A percentile compares a stretch with the other conserved stretches of the same genome.
phyloP scores from a whole-genome alignment of 2,797 vertebrate species.

The Lagocephalus sceleratus region DNA sequence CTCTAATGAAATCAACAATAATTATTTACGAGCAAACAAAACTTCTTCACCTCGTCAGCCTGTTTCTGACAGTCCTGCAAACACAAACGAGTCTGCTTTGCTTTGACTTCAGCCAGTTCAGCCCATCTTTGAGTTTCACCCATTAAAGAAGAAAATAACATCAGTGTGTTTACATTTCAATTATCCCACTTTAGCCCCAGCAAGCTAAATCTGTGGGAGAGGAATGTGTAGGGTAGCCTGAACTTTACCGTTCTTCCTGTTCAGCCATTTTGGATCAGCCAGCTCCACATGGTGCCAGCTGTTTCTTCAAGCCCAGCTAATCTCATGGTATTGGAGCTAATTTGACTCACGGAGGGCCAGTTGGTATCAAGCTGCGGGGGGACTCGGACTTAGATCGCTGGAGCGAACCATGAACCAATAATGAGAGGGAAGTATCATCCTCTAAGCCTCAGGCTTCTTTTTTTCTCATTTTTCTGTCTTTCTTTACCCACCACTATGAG shows the following conservation, averaged over 20 bases:
- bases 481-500: too few relatives aligned
- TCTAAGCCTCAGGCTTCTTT: slow-evolving; percentile 20
- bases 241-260: slow-evolving; percentile 34
- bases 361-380: slow-evolving; percentile 57
- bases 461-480: not conserved
- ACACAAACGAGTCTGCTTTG: not conserved
- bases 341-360: slow-evolving; percentile 67
- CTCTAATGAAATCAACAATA: too few relatives aligned
- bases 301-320: slow-evolving; percentile 75
- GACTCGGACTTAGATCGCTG: slow-evolving; percentile 69
- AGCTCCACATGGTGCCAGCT: slow-evolving; percentile 65
- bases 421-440: slow-evolving; percentile 30
- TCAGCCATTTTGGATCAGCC: slow-evolving; percentile 58
- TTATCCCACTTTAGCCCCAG: slow-evolving; percentile 42
- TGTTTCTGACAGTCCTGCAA: not conserved
- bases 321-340: slow-evolving; percentile 78
- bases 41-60: too few relatives aligned
- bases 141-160: slow-evolving; percentile 45
- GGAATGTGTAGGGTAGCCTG: slow-evolving; percentile 45
- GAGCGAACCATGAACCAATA: slow-evolving; percentile 50
- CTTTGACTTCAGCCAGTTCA: not conserved
- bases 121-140: not conserved
- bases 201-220: slow-evolving; percentile 54
- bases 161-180: slow-evolving; percentile 53
- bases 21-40: too few relatives aligned